phyloP scores from a whole-genome alignment of 2,797 vertebrate species.

The Craterocephalus amniculus region DNA sequence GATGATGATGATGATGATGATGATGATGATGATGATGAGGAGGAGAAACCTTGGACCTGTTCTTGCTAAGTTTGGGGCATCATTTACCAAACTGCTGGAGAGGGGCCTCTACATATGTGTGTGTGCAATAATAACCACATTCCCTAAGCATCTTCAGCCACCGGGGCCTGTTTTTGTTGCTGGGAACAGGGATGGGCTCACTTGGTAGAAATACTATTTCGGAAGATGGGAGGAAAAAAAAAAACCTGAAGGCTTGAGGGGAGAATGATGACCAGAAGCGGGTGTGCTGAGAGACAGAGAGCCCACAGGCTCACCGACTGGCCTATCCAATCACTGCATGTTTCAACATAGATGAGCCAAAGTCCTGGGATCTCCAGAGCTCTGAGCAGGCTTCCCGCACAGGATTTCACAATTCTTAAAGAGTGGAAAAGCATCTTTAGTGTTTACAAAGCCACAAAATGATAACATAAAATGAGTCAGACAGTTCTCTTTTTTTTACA shows the following conservation, averaged over 20 bases:
- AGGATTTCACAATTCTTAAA: slow-evolving; percentile 63
- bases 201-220: slow-evolving; percentile 82
- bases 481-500: neutral
- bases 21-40: slow-evolving; percentile 82
- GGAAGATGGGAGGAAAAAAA: slow-evolving; percentile 70
- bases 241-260: slow-evolving; percentile 46
- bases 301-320: slow-evolving; percentile 39
- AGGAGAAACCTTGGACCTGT: slow-evolving; percentile 82
- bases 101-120: slow-evolving; percentile 71
- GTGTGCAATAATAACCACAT: slow-evolving; percentile 86
- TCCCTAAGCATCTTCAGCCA: slow-evolving; percentile 85
- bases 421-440: slow-evolving; percentile 36
- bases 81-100: slow-evolving; percentile 85
- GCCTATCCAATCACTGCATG: slow-evolving; percentile 31
- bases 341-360: slow-evolving; percentile 58
- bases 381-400: slow-evolving; percentile 39
- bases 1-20: slow-evolving; percentile 77
- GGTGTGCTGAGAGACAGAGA: slow-evolving; percentile 54
- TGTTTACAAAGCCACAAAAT: slow-evolving; percentile 27
- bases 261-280: slow-evolving; percentile 68
- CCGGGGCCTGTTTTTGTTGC: slow-evolving; percentile 85
- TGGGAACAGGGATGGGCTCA: slow-evolving; percentile 82
- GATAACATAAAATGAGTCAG: neutral
- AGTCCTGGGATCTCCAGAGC: slow-evolving; percentile 46
- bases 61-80: slow-evolving; percentile 86